phyloP scores from a whole-genome alignment of 2,797 vertebrate species.

The Argyrosomus regius region DNA sequence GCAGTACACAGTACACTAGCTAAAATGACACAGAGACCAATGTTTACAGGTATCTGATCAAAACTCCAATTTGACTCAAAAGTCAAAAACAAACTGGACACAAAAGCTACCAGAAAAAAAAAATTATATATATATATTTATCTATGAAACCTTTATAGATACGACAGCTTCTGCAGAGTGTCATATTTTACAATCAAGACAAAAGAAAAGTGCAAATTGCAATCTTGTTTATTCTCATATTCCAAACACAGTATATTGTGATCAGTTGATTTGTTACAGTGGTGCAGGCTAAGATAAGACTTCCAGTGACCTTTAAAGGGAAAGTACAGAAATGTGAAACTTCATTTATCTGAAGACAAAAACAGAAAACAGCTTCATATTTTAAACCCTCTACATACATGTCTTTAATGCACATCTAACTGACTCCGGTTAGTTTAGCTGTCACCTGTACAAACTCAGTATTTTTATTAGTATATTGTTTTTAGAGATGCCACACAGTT shows the following conservation, averaged over 20 bases:
- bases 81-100: not conserved
- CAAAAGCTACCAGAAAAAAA: not conserved
- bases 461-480: not conserved
- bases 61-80: not conserved
- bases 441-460: not conserved
- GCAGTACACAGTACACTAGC: not conserved
- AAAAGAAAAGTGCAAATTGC: not conserved
- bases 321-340: not conserved
- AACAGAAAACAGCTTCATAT: not conserved
- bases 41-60: not conserved
- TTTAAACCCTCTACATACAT: not conserved
- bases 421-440: not conserved
- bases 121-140: too few relatives aligned
- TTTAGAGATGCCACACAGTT: not conserved
- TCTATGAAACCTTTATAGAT: not conserved
- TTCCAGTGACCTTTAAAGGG: not conserved
- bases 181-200: not conserved
- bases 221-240: not conserved
- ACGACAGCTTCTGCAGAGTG: too few relatives aligned
- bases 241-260: not conserved
- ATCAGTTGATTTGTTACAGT: not conserved
- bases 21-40: not conserved
- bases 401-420: not conserved
- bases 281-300: not conserved
- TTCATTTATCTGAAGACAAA: not conserved